Percentiles rank a stretch among this genome's conserved stretches.
phyloP scores from a whole-genome alignment of 1,140 invertebrate species.

The Drosophila chauvacae region DNA sequence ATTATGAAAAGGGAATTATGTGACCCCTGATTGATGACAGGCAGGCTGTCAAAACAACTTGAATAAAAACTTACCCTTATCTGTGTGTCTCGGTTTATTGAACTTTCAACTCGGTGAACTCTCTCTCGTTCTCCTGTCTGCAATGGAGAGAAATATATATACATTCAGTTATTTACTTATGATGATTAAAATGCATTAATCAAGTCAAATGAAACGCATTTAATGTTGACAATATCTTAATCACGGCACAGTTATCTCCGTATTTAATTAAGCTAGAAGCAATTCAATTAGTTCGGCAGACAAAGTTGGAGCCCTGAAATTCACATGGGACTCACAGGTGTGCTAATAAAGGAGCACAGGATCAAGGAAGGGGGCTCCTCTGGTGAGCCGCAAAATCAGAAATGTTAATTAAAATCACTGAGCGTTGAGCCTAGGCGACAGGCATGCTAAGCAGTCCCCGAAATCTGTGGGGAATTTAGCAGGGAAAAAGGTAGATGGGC shows the following conservation, averaged over 20 bases:
- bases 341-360: conserved; percentile 60
- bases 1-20: conserved; percentile 18
- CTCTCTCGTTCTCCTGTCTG: conserved; percentile 30
- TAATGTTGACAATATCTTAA: conserved; percentile 58
- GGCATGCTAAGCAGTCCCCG: conserved; percentile 54
- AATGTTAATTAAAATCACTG: conserved; percentile 82
- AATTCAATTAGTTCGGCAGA: conserved; percentile 72
- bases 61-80: conserved; percentile 53
- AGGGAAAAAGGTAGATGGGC: conserved; percentile 5
- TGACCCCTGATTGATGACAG: conserved; percentile 20
- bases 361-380: neutral
- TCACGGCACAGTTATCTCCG: conserved; percentile 54
- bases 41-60: conserved; percentile 31
- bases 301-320: conserved; percentile 42
- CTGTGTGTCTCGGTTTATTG: conserved; percentile 36
- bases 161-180: conserved; percentile 23
- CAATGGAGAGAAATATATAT: conserved; percentile 33
- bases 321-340: conserved; percentile 53
- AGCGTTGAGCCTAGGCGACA: conserved; percentile 55
- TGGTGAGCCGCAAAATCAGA: conserved; percentile 75
- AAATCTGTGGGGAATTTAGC: conserved; percentile 46
- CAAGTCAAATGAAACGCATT: conserved; percentile 55
- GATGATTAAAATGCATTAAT: conserved; percentile 52
- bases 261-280: conserved; percentile 73
- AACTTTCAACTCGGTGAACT: conserved; percentile 21